These are phyloP conservation scores for Caenorhabditis imperialis DNA, from an alignment of 2,888 invertebrate genomes.

Conservation along the genomic window DNA sequence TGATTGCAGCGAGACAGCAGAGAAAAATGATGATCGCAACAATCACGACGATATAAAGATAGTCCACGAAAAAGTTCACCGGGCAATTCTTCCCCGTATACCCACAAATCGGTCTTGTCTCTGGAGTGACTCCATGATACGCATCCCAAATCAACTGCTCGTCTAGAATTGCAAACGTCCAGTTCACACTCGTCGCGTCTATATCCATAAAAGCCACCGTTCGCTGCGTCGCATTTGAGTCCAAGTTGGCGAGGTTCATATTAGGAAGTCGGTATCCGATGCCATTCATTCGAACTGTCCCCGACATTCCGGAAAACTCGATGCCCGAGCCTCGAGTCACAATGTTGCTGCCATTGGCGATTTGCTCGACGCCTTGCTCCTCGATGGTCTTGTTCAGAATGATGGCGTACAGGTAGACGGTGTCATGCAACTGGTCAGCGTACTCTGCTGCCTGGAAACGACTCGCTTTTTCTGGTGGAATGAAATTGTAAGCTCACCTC, in stretches of 20 bases:
- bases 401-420: slow-evolving; percentile 62
- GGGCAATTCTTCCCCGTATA: slow-evolving; percentile 55
- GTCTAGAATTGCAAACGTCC: slow-evolving; percentile 40
- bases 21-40: slow-evolving; percentile 54
- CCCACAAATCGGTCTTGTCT: slow-evolving; percentile 56
- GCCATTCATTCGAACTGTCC: slow-evolving; percentile 55
- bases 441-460: slow-evolving; percentile 49
- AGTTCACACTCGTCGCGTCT: slow-evolving; percentile 49
- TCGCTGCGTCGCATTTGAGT: slow-evolving; percentile 44
- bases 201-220: slow-evolving; percentile 52
- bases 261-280: slow-evolving; percentile 54
- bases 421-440: slow-evolving; percentile 65
- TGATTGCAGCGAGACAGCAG: slow-evolving; percentile 41
- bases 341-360: slow-evolving; percentile 50
- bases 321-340: slow-evolving; percentile 38
- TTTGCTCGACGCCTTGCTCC: slow-evolving; percentile 47
- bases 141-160: slow-evolving; percentile 50
- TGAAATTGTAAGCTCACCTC: slow-evolving; percentile 17
- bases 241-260: slow-evolving; percentile 57
- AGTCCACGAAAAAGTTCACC: slow-evolving; percentile 57
- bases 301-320: slow-evolving; percentile 54
- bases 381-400: slow-evolving; percentile 60
- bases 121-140: slow-evolving; percentile 45
- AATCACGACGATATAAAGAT: slow-evolving; percentile 60
- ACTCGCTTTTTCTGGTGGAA: too few relatives aligned